Evolutionary conservation across 2,113 vertebrate species (phyloP), one percentile per base, ranked within the genome.

Genomic region (Callopanchax toddi): DNA sequence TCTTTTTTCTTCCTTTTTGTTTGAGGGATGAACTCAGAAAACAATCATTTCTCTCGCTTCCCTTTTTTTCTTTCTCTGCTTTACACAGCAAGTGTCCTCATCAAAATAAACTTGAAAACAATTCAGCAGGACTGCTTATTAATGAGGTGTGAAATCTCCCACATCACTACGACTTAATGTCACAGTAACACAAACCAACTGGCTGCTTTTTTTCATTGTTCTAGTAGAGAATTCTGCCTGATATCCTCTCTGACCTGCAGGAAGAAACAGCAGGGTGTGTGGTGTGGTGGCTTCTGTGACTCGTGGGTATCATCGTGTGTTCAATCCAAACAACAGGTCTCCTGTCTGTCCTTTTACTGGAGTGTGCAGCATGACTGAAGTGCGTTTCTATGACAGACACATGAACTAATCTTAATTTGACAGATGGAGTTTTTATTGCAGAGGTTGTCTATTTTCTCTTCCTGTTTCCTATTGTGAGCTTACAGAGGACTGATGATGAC

Each of bases 131-230:
- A 88, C 79, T 85, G 83, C 85, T 87, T 83, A 67, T 74, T 79
- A 74, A 82, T 49, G 49, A 87, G 70, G 82, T 86, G 82, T 86
- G 73, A 85, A 73, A 58, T 69, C 64, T 80, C 62, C 78, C 78
- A 85, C 75, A 60, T 88, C 74, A 87, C 83, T 85, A 85, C 76
- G 36, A 79, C 75, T 54, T 39, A 66, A 62, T 44, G 70, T 60
- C 75, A 76, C 74, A 73, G 65, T 77, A 87, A 84, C 34, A 54
- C 76, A 85, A 86, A 90, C 81, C 78, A 71, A 84, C 68, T 9
- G 82, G 87, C 89, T 92, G 87, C 89, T 92, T 83, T 92, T 83
- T 83, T 69, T 79, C 84, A 64, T 72, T 75, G 75, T 82, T 86
- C 58, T 44, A 44, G 36, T 81, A 78, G 83, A 85, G 69, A 11